A percentile compares a stretch with the other conserved stretches of the same genome.
Evolutionary conservation across 2,888 invertebrate species (phyloP).

Genomic region (Lochmaea crataegi): DNA sequence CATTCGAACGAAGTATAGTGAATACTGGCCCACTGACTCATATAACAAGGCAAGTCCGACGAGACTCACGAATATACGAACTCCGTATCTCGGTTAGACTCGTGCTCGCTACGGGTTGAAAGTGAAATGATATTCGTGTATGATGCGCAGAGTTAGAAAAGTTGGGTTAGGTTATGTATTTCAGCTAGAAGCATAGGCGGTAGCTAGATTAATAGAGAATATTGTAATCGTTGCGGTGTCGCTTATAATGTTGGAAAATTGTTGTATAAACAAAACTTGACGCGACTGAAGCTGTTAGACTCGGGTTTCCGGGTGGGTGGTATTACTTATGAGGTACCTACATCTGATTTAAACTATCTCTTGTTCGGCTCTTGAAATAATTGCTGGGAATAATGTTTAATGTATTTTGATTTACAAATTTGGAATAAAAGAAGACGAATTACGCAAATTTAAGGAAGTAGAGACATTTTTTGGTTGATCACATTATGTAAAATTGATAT

Average conservation of each 20-base stretch:
- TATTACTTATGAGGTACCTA: too few species aligned
- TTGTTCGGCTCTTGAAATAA: background rate
- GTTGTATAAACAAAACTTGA: constrained; percentile 53
- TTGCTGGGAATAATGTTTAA: background rate
- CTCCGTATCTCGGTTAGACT: constrained; percentile 54
- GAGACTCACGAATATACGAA: constrained; percentile 70
- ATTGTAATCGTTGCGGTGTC: constrained; percentile 18
- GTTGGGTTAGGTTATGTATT: constrained; percentile 61
- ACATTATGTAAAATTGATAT: too few species aligned
- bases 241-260: constrained; percentile 56
- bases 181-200: constrained; percentile 40
- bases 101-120: constrained; percentile 45
- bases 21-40: constrained; percentile 73
- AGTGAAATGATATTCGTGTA: constrained; percentile 51
- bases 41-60: constrained; percentile 62
- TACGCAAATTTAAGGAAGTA: too few species aligned
- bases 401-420: too few species aligned
- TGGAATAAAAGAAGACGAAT: too few species aligned
- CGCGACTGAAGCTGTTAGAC: constrained; percentile 15
- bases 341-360: background rate
- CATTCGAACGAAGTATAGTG: constrained; percentile 39
- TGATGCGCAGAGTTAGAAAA: constrained; percentile 52
- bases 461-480: too few species aligned
- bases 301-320: constrained; percentile 50
- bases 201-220: constrained; percentile 43